Base-by-base conservation (phyloP, 2,797 vertebrate genomes). In the Acanthurus tractus region DNA sequence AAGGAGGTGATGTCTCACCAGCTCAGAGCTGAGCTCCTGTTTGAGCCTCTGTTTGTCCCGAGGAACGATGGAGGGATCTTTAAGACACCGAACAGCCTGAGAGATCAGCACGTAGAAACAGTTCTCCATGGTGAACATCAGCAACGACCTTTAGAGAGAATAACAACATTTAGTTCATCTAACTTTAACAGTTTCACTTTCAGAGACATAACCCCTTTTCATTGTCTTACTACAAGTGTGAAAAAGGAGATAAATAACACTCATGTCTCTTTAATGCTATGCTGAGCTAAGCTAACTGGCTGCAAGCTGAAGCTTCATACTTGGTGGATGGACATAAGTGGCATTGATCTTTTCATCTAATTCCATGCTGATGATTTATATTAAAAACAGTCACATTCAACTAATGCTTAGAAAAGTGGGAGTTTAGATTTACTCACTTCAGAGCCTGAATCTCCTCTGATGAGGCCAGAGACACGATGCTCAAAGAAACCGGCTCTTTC, bases 41-140 rank as follows among this genome's bases (percentile, higher is more conserved):
- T 99, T 99, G 94, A 99, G 97, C 34, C 98, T 94, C 93, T 99
- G 98, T 76, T 99, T 99, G 90, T 99, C 98, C 12, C 98, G 94
- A 1, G 96, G 95, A 6, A 96, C 93, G 85, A 99, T 95, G 0
- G 94, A 86, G 0, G 96, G 94, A 85, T 99, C 98, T 91, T 97
- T 96, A 70, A 99, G 92, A 87, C 97, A 98, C 0, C 97, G 96
- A 34, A 97, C 92, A 0, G 98, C 98, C 92, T 99, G 98, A 46
- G 98, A 99, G 94, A 98, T 97, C 86, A 99, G 94, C 92, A 99
- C 96, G 84, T 99, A 99, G 94, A 99, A 99, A 84, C 97, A 98
- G 95, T 99, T 99, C 78, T 99, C 98, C 96, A 99, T 99, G 59
- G 96, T 98, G 88, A 99, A 99, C 95, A 98, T 97, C 78, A 99